Evolutionary conservation across 2,888 invertebrate species (phyloP).

Genomic region (Orthosia cruda): DNA sequence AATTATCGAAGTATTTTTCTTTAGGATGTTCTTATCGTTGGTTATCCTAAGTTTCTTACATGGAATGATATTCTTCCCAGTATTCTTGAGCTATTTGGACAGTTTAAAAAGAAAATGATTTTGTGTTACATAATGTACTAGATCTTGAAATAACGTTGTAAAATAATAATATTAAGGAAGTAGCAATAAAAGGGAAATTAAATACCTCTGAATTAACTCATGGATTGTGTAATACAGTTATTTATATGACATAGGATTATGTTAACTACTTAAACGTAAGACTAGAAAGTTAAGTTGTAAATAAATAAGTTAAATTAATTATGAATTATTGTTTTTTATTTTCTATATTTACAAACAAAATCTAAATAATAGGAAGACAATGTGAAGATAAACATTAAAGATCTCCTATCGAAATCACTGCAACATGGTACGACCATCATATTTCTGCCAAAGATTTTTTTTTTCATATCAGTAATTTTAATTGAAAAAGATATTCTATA

Average conservation of each 20-base stretch:
- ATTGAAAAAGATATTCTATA: not conserved
- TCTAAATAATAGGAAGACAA: constrained; percentile 35
- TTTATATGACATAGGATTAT: constrained; percentile 41
- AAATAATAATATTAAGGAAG: constrained; percentile 22
- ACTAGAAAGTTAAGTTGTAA: constrained; percentile 68
- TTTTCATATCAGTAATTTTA: not conserved
- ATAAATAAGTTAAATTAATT: constrained; percentile 50
- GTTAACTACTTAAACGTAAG: constrained; percentile 25
- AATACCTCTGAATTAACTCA: constrained; percentile 36
- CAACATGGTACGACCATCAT: not conserved
- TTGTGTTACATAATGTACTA: constrained; percentile 11
- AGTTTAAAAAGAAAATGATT: constrained; percentile 47
- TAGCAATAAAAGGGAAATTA: constrained; percentile 20
- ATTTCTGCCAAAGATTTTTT: not conserved
- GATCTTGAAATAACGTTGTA: constrained; percentile 54
- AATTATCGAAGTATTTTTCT: constrained; percentile 98
- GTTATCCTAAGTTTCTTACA: constrained; percentile 98
- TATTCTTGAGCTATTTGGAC: constrained; percentile 95
- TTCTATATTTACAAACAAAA: constrained; percentile 39
- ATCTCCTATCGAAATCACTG: not conserved
- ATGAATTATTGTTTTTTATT: not conserved
- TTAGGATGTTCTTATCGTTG: constrained; percentile 98
- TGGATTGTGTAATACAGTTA: constrained; percentile 39
- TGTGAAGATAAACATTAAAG: constrained; percentile 40
- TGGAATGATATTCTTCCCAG: constrained; percentile 98